Percentiles rank a stretch among this genome's conserved stretches.
Evolutionary conservation across 2,113 vertebrate species (phyloP).

Genomic region (Narcine bancroftii): DNA sequence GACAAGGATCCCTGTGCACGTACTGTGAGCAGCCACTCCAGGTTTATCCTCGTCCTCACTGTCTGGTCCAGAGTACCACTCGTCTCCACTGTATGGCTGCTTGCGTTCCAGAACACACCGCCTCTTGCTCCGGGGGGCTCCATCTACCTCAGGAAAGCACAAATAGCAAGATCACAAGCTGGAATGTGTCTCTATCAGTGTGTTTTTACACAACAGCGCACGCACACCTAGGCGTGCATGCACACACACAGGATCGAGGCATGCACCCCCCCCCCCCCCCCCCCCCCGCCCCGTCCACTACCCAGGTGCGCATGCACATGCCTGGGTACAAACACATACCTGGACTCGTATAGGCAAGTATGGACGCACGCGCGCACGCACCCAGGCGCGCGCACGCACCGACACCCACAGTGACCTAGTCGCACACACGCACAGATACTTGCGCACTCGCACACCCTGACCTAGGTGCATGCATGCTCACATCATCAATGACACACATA

Average conservation of each 20-base stretch:
- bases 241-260: not conserved
- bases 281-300: too few relatives aligned
- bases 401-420: too few relatives aligned
- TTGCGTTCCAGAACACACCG: slow-evolving; percentile 92
- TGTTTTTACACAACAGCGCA: not conserved
- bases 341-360: too few relatives aligned
- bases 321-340: too few relatives aligned
- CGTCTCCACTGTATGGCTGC: slow-evolving; percentile 93
- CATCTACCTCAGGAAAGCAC: slow-evolving; percentile 52
- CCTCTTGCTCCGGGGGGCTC: slow-evolving; percentile 82
- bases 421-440: too few relatives aligned
- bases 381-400: too few relatives aligned
- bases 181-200: not conserved
- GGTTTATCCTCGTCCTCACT: slow-evolving; percentile 91
- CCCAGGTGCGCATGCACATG: too few relatives aligned
- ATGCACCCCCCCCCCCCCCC: too few relatives aligned
- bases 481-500: not conserved
- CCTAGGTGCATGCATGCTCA: too few relatives aligned
- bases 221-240: slow-evolving; percentile 37
- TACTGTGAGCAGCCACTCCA: slow-evolving; percentile 72
- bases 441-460: too few relatives aligned
- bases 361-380: too few relatives aligned
- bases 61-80: slow-evolving; percentile 93
- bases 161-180: not conserved
- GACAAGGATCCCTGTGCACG: slow-evolving; percentile 44